Evolutionary conservation across 1,140 invertebrate species (phyloP), one percentile per base, ranked within the genome.

Genomic region (Drosophila varians): DNA sequence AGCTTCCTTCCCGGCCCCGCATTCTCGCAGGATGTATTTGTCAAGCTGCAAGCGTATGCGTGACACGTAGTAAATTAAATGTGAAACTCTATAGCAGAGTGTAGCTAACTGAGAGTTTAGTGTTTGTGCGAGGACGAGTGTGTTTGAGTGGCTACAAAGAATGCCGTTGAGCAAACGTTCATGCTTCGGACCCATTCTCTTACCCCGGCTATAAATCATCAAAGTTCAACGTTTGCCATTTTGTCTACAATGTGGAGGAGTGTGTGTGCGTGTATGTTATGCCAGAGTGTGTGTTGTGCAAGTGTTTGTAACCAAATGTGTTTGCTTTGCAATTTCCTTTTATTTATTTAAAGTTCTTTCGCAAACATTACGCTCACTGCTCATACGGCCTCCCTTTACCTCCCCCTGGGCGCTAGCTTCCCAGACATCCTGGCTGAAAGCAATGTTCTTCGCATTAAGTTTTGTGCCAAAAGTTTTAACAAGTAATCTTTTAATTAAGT

Each of bases 401-500:
- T 26, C 8, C 14, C 43, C 36, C 7, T n/a, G n/a, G n/a, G 3
- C 28, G n/a, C 14, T 11, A 4, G 28, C 28, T 11, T 11, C 28
- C 9, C n/a, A 31, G 28, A 31, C 11, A 31, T 31, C 51, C 14
- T 8, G 46, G n/a, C 36, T 12, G 36, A 38, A 43, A 34, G 53
- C 57, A 61, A 43, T 86, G 82, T 77, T 87, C 77, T 77, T 87
- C 77, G 87, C 70, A 76, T 72, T 77, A 82, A 87, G 77, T 87
- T 87, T 74, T 48, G 36, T 69, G 53, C 61, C 53, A 66, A 88
- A 82, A 86, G 69, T 87, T 88, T 82, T 72, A 72, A 70, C 60
- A 87, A 87, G 74, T 87, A 87, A 87, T 87, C 82, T 87, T 87
- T 87, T 87, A 87, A 87, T 87, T 87, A 87, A 87, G 82, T 87